phyloP scores from a whole-genome alignment of 2,797 vertebrate genomes.

The Protonibea diacanthus region DNA sequence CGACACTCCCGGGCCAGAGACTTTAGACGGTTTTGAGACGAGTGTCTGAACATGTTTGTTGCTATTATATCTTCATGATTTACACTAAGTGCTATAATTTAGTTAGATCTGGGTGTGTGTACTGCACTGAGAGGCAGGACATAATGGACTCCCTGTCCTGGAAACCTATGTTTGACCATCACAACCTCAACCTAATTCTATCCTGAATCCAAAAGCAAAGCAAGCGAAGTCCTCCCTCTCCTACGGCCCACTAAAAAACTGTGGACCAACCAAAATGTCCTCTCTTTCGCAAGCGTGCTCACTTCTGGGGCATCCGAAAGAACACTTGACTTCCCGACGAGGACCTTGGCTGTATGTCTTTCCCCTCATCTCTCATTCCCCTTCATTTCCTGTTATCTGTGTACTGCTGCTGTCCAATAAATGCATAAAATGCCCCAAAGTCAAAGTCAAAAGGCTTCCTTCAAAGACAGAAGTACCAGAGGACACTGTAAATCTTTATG shows the following conservation, averaged over 20 bases:
- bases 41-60: conserved; percentile 25
- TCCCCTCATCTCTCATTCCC: too few species aligned
- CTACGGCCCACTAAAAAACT: neutral
- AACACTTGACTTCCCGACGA: neutral
- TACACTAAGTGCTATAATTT: neutral
- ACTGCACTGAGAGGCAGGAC: neutral
- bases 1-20: neutral
- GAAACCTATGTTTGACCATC: conserved; percentile 1
- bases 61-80: neutral
- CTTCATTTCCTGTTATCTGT: neutral
- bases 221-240: conserved; percentile 1
- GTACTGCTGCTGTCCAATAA: neutral
- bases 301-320: neutral
- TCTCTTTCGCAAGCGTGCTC: neutral
- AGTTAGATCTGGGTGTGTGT: neutral
- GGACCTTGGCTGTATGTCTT: neutral
- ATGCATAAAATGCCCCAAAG: neutral
- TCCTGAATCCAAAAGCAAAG: conserved; percentile 11
- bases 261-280: neutral
- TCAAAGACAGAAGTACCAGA: neutral
- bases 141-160: neutral
- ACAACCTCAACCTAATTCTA: neutral
- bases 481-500: neutral
- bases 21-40: neutral
- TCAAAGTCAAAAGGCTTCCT: neutral